phyloP scores from a whole-genome alignment of 2,113 vertebrate genomes.

The Caracal caracal region DNA sequence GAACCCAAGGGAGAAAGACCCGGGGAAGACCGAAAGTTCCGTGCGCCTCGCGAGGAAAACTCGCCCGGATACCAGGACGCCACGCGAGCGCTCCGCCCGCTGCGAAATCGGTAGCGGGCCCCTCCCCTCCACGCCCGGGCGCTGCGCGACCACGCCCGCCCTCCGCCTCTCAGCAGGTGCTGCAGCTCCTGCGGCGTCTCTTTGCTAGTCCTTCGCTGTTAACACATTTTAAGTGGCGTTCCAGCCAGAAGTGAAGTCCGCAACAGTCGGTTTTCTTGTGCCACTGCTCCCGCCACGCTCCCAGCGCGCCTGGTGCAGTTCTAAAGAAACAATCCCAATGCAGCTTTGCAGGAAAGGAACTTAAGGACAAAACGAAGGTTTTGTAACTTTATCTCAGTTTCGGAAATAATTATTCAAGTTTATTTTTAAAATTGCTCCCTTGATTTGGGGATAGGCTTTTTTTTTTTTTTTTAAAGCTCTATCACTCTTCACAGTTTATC shows the following conservation, averaged over 20 bases:
- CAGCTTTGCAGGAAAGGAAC: background rate
- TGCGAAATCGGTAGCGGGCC: too few relatives aligned
- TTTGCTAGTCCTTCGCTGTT: background rate
- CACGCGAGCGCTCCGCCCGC: fast-evolving
- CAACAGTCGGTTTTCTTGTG: too few relatives aligned
- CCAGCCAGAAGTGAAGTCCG: background rate
- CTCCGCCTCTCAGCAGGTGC: background rate
- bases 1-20: too few relatives aligned
- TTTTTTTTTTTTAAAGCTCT: background rate
- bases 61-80: fast-evolving
- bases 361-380: background rate
- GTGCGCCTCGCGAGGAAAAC: background rate
- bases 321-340: too few relatives aligned
- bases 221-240: background rate
- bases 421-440: background rate
- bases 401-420: background rate
- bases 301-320: background rate
- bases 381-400: background rate
- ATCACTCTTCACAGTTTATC: background rate
- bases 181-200: too few relatives aligned
- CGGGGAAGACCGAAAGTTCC: background rate
- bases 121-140: fast-evolving
- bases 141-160: fast-evolving
- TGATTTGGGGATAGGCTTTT: background rate
- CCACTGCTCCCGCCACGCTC: background rate